These are phyloP conservation scores for Thalpophila matura DNA, from an alignment of 2,888 invertebrate genomes.

Conservation along the genomic window DNA sequence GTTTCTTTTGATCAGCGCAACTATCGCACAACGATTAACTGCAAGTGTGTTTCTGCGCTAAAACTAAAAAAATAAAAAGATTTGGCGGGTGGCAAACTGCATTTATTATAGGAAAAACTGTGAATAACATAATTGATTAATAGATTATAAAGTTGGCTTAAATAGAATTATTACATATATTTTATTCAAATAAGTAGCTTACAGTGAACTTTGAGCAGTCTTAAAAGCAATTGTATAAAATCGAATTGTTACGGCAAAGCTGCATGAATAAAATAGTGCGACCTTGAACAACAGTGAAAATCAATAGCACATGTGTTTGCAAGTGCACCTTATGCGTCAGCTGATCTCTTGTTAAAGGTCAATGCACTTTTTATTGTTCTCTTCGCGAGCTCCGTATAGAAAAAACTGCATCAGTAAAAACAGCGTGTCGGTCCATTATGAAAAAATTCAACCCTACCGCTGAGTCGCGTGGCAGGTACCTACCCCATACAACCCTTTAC, in stretches of 20 bases:
- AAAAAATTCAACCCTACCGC: slow-evolving; percentile 89
- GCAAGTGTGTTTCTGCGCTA: too few species aligned
- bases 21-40: too few species aligned
- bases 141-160: too few species aligned
- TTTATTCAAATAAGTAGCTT: background rate
- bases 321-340: slow-evolving; percentile 89
- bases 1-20: too few species aligned
- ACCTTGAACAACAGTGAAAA: slow-evolving; percentile 85
- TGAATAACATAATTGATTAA: too few species aligned
- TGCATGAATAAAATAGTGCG: slow-evolving; percentile 61
- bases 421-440: slow-evolving; percentile 79
- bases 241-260: background rate
- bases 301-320: slow-evolving; percentile 82
- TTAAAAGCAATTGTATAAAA: slow-evolving; percentile 7
- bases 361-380: slow-evolving; percentile 87
- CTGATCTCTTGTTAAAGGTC: slow-evolving; percentile 87
- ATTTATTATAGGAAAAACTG: too few species aligned
- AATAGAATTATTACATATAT: too few species aligned
- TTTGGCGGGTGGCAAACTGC: too few species aligned
- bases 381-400: slow-evolving; percentile 73
- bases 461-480: slow-evolving; percentile 88
- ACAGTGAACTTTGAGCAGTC: background rate
- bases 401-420: slow-evolving; percentile 82
- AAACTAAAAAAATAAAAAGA: too few species aligned
- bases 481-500: slow-evolving; percentile 87